Evolutionary conservation across 2,113 vertebrate genomes (phyloP), one percentile per base, ranked within the genome.

Genomic region (Amphiprion percula): DNA sequence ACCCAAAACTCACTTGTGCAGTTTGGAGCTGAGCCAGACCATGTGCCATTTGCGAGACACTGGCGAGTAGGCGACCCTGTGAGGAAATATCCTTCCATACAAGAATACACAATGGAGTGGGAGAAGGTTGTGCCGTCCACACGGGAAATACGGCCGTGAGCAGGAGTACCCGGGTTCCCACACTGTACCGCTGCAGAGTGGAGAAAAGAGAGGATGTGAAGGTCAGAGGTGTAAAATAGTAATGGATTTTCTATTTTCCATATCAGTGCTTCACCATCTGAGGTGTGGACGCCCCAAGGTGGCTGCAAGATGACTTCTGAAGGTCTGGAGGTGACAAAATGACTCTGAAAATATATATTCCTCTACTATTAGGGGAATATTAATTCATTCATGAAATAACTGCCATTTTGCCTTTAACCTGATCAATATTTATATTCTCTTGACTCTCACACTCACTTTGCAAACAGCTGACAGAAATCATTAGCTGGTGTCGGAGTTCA

Each of bases 1-100:
- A n/a, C 14, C 5, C 5, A 24, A 79, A 60, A 94, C 97, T 95
- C 95, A 99, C 98, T 93, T 92, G 98, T 99, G 89, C 98, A 99
- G 89, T 99, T 99, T 75, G 98, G 98, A 82, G 97, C 90, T 0
- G 86, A 85, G 78, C 97, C 97, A 75, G 98, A 98, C 98, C 98
- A 99, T 0, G 98, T 99, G 87, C 96, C 97, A 67, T 99, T 99
- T 62, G 96, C 96, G 76, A 97, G 95, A 77, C 98, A 99, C 39
- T 98, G 96, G 52, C 98, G 95, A 50, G 97, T 96, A 49, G 97
- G 95, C 7, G 94, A 93, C 39, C 98, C 98, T 28, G 95, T 95
- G 76, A 99, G 96, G 64, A 97, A 91, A 55, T 99, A 99, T 23
- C 97, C 98, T 46, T 98, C 98, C 89, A 95, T 85, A 8, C 98